phyloP scores from a whole-genome alignment of 2,113 vertebrate genomes.

The Etia nguti region DNA sequence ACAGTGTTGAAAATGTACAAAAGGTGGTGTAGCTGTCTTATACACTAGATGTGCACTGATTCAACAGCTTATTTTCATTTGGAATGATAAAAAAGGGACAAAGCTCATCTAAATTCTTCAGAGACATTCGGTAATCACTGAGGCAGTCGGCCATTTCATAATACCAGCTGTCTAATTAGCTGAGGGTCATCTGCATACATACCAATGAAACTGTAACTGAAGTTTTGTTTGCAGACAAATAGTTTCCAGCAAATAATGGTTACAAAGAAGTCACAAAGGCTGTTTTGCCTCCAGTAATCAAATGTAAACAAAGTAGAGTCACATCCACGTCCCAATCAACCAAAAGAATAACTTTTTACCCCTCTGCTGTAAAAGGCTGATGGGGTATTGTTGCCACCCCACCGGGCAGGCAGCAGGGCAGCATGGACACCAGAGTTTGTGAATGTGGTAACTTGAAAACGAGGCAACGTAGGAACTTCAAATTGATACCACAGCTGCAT shows the following conservation, averaged over 20 bases:
- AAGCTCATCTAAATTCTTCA: neutral
- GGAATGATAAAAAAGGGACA: neutral
- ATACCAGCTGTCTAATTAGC: neutral
- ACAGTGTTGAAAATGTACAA: neutral
- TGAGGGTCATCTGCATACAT: neutral
- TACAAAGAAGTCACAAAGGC: neutral
- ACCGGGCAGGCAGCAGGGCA: neutral
- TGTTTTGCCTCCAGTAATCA: neutral
- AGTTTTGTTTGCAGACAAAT: neutral
- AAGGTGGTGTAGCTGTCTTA: neutral
- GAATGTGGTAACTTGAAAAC: neutral
- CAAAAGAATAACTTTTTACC: neutral
- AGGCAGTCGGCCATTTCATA: neutral
- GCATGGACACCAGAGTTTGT: neutral
- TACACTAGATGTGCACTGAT: neutral
- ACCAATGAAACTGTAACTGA: neutral
- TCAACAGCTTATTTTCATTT: neutral
- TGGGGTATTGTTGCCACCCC: too few species aligned
- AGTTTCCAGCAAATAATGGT: neutral
- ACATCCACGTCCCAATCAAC: neutral
- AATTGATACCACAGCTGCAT: neutral
- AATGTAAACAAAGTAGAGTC: neutral
- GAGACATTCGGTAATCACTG: neutral
- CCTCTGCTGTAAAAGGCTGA: too few species aligned
- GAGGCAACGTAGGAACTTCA: neutral